Conservation (phyloP, 1,140 invertebrate genomes). For the Dreissena polymorpha region DNA sequence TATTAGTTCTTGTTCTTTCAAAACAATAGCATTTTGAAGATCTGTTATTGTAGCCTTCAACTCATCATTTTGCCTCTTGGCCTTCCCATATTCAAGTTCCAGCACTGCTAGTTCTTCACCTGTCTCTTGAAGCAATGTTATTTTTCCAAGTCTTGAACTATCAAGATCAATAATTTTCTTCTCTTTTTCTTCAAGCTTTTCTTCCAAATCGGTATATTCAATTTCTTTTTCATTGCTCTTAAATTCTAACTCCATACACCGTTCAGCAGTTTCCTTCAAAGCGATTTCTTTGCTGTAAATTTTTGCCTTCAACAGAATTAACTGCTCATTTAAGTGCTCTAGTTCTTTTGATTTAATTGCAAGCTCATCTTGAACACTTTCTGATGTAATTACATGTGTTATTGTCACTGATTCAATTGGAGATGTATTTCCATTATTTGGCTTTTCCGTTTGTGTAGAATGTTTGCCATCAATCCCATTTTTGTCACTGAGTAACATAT, state of each 20-base stretch:
- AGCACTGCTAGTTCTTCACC: slow-evolving; percentile 42
- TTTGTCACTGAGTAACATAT: not conserved
- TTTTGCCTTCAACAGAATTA: slow-evolving; percentile 4
- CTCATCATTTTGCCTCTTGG: slow-evolving; percentile 27
- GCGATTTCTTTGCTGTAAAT: slow-evolving; percentile 2
- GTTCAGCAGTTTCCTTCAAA: slow-evolving; percentile 14
- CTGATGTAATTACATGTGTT: slow-evolving; percentile 9
- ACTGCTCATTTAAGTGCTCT: slow-evolving; percentile 2
- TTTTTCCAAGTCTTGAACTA: not conserved
- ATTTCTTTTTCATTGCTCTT: slow-evolving; percentile 25
- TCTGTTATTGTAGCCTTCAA: slow-evolving; percentile 24
- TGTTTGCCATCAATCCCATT: slow-evolving; percentile 14
- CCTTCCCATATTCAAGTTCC: slow-evolving; percentile 15
- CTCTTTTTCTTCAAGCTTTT: slow-evolving; percentile 9
- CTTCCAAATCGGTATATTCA: slow-evolving; percentile 5
- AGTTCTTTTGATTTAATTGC: slow-evolving; percentile 18
- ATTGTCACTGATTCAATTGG: slow-evolving; percentile 3
- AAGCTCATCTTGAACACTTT: slow-evolving; percentile 14
- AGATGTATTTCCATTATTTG: too few species aligned
- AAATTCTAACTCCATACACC: slow-evolving; percentile 28
- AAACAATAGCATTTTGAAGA: slow-evolving; percentile 30
- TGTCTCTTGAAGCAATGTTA: slow-evolving; percentile 9
- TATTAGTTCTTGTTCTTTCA: slow-evolving; percentile 38
- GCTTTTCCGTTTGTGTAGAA: slow-evolving; percentile 6
- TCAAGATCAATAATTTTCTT: slow-evolving; percentile 27